Base-by-base conservation (phyloP, 2,113 vertebrate genomes). In the Perccottus glenii region DNA sequence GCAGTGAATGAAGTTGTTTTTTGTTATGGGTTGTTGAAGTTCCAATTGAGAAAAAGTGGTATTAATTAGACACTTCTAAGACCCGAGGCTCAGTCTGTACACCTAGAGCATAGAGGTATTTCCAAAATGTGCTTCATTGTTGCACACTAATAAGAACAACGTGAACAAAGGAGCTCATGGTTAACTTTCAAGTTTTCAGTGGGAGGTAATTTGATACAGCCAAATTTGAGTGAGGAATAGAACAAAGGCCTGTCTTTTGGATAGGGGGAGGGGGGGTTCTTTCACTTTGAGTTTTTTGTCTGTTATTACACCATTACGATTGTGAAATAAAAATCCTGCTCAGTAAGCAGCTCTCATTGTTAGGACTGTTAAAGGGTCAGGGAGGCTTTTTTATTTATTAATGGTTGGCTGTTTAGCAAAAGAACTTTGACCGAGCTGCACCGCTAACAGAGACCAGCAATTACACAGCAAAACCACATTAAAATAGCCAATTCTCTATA, bases 351-450 rank as follows among this genome's bases (percentile, higher is more conserved):
- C 52, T 73, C 5, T 9, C 43, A 49, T 74, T 77, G 66, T 77
- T 60, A 11, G 15, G 19, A 60, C 50, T 62, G 49, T 38, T n/a
- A 3, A 45, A 1, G 36, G 77, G 73, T 75, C 53, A 77, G 62
- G 63, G 48, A 57, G 44, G 11, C 27, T 48, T 53, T 78, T 77
- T 59, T 68, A 61, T 60, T 76, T 69, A 49, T 70, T 78, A 64
- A 64, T 52, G 65, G n/a, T n/a, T n/a, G n/a, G n/a, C n/a, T n/a
- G n/a, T 75, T 67, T 44, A 53, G 35, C 48, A 69, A 55, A 77
- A 71, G 16, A 32, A 47, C 64, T 38, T 50, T 16, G n/a, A n/a
- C n/a, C n/a, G n/a, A n/a, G n/a, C n/a, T n/a, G n/a, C n/a, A n/a
- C n/a, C n/a, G n/a, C n/a, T n/a, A n/a, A n/a, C n/a, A n/a, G 6